A percentile compares a stretch with the other conserved stretches of the same genome.
phyloP scores from a whole-genome alignment of 2,113 vertebrate species.

The Dasyprocta punctata region DNA sequence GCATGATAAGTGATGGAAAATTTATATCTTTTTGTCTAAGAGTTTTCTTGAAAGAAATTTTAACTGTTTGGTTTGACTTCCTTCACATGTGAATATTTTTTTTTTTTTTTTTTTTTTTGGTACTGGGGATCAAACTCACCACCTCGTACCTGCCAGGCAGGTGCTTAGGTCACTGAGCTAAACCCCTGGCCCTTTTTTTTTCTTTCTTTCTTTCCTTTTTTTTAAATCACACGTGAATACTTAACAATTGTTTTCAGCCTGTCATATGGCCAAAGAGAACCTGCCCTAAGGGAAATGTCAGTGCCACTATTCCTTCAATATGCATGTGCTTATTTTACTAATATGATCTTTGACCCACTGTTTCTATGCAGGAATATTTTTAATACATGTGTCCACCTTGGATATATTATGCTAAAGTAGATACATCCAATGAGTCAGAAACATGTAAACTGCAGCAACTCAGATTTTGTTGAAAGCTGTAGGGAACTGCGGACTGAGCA shows the following conservation, averaged over 20 bases:
- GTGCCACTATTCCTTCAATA: background rate
- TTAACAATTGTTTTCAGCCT: background rate
- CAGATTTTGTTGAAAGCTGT: background rate
- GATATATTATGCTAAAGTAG: background rate
- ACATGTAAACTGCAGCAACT: background rate
- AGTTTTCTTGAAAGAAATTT: background rate
- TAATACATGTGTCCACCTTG: background rate
- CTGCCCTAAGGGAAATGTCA: background rate
- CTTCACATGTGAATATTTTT: background rate
- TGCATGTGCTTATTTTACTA: background rate
- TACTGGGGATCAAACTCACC: no score
- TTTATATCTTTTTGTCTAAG: background rate
- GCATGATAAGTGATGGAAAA: background rate
- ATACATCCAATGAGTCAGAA: background rate
- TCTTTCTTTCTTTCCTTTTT: no score
- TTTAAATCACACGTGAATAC: background rate
- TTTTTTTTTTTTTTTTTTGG: no score
- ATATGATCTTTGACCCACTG: background rate
- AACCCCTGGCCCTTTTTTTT: no score
- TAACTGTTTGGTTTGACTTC: background rate
- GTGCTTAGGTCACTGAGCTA: no score
- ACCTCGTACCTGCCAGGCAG: no score
- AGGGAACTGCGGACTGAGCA: background rate
- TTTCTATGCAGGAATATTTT: background rate
- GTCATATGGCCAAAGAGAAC: background rate